Conservation (phyloP, 2,797 vertebrate species). For the Ambastaia sidthimunki region DNA sequence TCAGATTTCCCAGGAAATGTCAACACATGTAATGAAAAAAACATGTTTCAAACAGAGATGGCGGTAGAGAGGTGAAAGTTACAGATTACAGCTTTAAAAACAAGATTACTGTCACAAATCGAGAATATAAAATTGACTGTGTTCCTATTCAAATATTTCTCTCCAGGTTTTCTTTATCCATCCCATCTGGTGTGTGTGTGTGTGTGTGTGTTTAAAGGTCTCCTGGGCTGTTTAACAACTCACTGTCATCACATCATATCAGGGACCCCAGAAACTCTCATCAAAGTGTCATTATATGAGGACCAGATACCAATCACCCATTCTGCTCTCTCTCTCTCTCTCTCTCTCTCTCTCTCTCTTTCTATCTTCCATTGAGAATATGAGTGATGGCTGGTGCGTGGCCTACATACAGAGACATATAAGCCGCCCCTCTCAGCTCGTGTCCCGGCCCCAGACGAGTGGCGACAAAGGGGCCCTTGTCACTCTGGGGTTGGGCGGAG, state of each 20-base stretch:
- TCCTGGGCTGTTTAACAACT: conserved; percentile 48
- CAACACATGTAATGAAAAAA: too few species aligned
- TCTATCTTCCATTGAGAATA: conserved; percentile 46
- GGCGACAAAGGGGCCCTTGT: conserved; percentile 78
- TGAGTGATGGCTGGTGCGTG: conserved; percentile 45
- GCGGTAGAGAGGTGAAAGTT: too few species aligned
- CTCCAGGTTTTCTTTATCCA: conserved; percentile 19
- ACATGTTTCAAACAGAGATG: too few species aligned
- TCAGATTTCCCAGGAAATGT: too few species aligned
- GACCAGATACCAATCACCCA: conserved; percentile 56
- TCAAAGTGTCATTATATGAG: conserved; percentile 59
- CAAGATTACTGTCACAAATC: background rate
- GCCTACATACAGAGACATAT: conserved; percentile 43
- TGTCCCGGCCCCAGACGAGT: conserved; percentile 44
- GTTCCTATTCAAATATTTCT: conserved; percentile 22
- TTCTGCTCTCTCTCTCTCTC: conserved; percentile 33
- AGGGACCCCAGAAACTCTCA: conserved; percentile 52
- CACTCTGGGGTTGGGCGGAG: conserved; percentile 67
- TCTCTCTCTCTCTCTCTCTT: conserved; percentile 4
- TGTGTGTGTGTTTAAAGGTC: conserved; percentile 33
- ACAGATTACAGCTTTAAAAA: too few species aligned
- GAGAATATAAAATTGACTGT: conserved; percentile 3
- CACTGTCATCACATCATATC: conserved; percentile 55
- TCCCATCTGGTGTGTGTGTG: conserved; percentile 59
- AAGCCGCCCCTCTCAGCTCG: conserved; percentile 43